Evolutionary conservation across 2,797 vertebrate genomes (phyloP), one percentile per base, ranked within the genome.

Genomic region (Gouania willdenowi): DNA sequence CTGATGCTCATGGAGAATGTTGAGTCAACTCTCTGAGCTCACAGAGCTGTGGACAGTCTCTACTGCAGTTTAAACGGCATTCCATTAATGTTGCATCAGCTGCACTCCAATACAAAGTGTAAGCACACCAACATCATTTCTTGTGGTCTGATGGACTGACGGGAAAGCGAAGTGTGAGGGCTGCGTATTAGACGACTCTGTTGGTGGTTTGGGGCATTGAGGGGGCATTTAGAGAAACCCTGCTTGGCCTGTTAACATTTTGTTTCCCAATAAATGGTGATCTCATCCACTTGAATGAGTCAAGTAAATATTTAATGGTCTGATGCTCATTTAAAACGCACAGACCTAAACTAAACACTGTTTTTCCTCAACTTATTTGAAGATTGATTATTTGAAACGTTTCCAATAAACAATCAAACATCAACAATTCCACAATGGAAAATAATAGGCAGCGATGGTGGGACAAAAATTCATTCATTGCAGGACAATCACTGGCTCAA

Each of bases 191-290:
- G 57, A 43, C 40, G 52, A 20, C 51, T 14, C 59, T 59, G 54
- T 39, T 67, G 59, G 56, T 57, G 55, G 70, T 79, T 65, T 62
- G 34, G 41, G 53, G 37, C 60, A 59, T 35, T 64, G 43, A 58
- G 41, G 36, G 58, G 46, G 29, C 45, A 66, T 78, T 61, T 59
- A 48, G 38, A 56, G 37, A 56, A 71, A 58, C 33, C 40, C 17
- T 25, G 31, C 33, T 55, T 56, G 48, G 49, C 26, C 42, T 22
- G 23, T 63, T 65, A 43, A 41, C 36, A 32, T 48, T 57, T 68
- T 66, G 61, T 67, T 74, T 66, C 52, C 52, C 49, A 57, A 74
- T 72, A n/a, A 71, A 62, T 68, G 33, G 40, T 81, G 75, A 77
- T 63, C 53, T 78, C 63, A 81, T 66, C 48, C 31, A 37, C 49